Evolutionary conservation across 92 coral and sea anemone genomes (phyloP).

Genomic region (Palythoa caribaeorum): DNA sequence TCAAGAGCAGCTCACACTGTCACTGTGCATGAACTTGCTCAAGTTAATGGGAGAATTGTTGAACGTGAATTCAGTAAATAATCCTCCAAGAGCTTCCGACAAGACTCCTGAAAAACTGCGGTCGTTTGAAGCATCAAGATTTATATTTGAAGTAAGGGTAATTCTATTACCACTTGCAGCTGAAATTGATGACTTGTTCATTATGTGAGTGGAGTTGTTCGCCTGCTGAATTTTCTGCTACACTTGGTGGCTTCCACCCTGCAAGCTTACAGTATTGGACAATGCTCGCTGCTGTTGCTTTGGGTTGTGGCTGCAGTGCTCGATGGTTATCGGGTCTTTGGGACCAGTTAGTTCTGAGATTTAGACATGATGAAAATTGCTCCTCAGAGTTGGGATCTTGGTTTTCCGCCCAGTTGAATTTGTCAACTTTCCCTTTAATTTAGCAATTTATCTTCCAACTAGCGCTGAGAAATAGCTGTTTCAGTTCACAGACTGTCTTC

Average conservation of each 20-base stretch:
- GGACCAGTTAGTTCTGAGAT: too few relatives aligned
- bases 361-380: slow-evolving; percentile 19
- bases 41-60: slow-evolving; percentile 6
- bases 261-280: not conserved
- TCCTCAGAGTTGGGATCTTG: slow-evolving; percentile 47
- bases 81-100: slow-evolving; percentile 45
- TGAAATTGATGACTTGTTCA: too few relatives aligned
- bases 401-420: slow-evolving; percentile 59
- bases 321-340: not conserved
- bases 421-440: slow-evolving; percentile 15
- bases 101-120: too few relatives aligned
- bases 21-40: slow-evolving; percentile 53
- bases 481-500: too few relatives aligned
- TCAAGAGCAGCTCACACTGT: not conserved
- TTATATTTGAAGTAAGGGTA: too few relatives aligned
- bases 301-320: too few relatives aligned
- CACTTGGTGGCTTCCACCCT: not conserved
- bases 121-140: too few relatives aligned
- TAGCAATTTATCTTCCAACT: too few relatives aligned
- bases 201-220: too few relatives aligned
- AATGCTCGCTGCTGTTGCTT: too few relatives aligned
- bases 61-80: slow-evolving; percentile 38
- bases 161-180: too few relatives aligned
- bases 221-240: not conserved
- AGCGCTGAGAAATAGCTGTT: too few relatives aligned